These are phyloP conservation scores for Cosmia pyralina DNA, from an alignment of 2,888 invertebrate species.

Conservation along the genomic window DNA sequence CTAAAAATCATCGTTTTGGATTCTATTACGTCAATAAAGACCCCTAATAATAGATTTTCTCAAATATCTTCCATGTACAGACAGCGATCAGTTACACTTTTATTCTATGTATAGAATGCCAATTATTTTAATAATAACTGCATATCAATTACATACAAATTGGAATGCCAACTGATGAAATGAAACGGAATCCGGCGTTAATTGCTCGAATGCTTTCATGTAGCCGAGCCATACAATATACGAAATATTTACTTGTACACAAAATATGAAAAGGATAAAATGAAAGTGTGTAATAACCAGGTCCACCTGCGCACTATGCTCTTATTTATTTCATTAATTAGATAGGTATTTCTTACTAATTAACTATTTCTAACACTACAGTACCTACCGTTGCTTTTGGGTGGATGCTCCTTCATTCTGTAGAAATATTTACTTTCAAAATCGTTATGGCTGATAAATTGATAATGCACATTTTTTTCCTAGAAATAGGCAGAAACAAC, in stretches of 20 bases:
- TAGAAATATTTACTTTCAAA: neutral
- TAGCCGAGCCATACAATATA: conserved; percentile 3
- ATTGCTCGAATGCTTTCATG: conserved; percentile 22
- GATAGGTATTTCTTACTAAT: conserved; percentile 16
- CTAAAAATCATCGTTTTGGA: no score
- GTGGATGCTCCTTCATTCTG: neutral
- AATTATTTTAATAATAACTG: neutral
- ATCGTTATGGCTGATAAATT: neutral
- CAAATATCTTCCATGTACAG: no score
- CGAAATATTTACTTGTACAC: conserved; percentile 13
- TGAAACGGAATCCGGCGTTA: neutral
- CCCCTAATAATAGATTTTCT: no score
- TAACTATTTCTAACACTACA: conserved; percentile 12
- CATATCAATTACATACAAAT: neutral
- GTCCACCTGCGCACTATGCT: conserved; percentile 8
- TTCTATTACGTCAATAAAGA: no score
- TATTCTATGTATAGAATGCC: no score
- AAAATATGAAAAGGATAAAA: conserved; percentile 9
- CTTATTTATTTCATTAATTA: conserved; percentile 38
- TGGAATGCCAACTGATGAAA: neutral
- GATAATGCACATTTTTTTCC: no score
- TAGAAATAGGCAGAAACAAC: neutral
- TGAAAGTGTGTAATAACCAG: conserved; percentile 19
- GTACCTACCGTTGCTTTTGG: neutral
- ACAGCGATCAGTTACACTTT: no score